A percentile compares a stretch with the other conserved stretches of the same genome.
Conservation (phyloP, 1,140 invertebrate species). For the Geopemphigus sp. region DNA sequence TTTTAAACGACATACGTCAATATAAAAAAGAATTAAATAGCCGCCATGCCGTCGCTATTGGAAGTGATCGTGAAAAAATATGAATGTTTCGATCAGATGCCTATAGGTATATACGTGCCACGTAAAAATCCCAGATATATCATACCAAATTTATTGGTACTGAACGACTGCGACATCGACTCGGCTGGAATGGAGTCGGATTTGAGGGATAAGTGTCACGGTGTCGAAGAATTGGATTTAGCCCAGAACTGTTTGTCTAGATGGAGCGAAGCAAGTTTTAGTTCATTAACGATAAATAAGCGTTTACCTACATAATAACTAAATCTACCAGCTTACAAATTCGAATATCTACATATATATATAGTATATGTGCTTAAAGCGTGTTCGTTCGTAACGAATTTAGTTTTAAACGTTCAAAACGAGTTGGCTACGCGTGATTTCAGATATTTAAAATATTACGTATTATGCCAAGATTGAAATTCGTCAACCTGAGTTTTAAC, state of each 20-base stretch:
- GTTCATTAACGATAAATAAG: no score
- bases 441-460: slow-evolving; percentile 80
- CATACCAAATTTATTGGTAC: slow-evolving; percentile 76
- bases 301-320: no score
- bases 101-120: slow-evolving; percentile 76
- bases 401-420: no score
- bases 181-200: slow-evolving; percentile 76
- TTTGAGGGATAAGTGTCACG: slow-evolving; percentile 75
- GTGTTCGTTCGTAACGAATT: no score
- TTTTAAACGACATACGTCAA: background rate
- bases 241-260: slow-evolving; percentile 83
- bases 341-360: no score
- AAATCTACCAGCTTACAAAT: no score
- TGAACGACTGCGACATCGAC: slow-evolving; percentile 86
- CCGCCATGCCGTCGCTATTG: slow-evolving; percentile 73
- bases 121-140: slow-evolving; percentile 72
- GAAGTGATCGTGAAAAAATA: slow-evolving; percentile 84
- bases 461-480: slow-evolving; percentile 81
- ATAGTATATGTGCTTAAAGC: no score
- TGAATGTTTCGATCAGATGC: slow-evolving; percentile 63
- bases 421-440: slow-evolving; percentile 50
- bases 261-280: slow-evolving; percentile 73
- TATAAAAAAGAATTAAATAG: background rate
- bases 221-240: slow-evolving; percentile 84
- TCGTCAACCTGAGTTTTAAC: slow-evolving; percentile 89